phyloP scores from a whole-genome alignment of 2,113 vertebrate species.

The Lepisosteus oculatus region DNA sequence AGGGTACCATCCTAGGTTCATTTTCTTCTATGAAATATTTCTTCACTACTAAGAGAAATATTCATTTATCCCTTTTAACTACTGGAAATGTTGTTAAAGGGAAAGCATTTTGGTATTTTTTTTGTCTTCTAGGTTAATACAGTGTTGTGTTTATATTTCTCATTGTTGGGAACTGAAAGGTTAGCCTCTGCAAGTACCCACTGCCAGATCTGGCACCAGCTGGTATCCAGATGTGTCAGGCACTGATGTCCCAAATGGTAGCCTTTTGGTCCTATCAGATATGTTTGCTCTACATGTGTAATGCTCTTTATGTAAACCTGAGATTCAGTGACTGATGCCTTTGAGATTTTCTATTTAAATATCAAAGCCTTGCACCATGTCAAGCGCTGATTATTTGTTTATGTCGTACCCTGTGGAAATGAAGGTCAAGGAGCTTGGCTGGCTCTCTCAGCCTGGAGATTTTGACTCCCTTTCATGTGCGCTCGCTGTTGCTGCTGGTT shows the following conservation, averaged over 20 bases:
- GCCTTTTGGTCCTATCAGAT: neutral
- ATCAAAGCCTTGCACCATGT: neutral
- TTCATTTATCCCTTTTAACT: too few species aligned
- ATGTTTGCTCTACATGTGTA: neutral
- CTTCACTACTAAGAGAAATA: too few species aligned
- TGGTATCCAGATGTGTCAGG: neutral
- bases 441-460: conserved; percentile 15
- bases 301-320: neutral
- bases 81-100: too few species aligned
- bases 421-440: neutral
- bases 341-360: conserved; percentile 4
- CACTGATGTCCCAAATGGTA: neutral
- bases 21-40: too few species aligned
- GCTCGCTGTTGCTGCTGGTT: neutral
- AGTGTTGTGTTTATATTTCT: too few species aligned
- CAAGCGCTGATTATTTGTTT: neutral
- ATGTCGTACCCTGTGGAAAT: neutral
- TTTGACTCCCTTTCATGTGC: conserved; percentile 37
- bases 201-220: neutral
- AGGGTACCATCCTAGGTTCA: too few species aligned
- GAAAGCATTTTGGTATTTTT: too few species aligned
- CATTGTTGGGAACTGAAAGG: too few species aligned
- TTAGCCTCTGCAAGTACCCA: neutral
- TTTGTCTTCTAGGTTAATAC: too few species aligned
- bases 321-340: neutral